Evolutionary conservation across 1,140 invertebrate genomes (phyloP).

Genomic region (Drosophila kanapiae): DNA sequence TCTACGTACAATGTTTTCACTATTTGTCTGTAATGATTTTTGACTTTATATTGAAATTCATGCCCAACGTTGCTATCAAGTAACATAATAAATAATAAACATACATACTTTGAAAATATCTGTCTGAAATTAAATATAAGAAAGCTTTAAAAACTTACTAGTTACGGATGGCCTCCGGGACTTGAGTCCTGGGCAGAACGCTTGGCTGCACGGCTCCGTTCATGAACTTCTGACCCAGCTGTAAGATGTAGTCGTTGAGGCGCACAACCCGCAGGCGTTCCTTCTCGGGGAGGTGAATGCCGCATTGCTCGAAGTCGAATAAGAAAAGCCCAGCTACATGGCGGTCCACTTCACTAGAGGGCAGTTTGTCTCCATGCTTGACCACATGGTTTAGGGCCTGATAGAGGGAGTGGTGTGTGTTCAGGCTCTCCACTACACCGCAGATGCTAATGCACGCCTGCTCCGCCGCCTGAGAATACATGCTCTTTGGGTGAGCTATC

Average conservation of each 20-base stretch:
- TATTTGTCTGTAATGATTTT: too few relatives aligned
- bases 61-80: neutral
- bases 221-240: constrained; percentile 95
- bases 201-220: constrained; percentile 90
- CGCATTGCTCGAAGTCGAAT: constrained; percentile 98
- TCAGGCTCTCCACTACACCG: constrained; percentile 96
- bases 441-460: constrained; percentile 94
- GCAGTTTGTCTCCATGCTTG: constrained; percentile 89
- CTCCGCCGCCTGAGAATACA: constrained; percentile 93
- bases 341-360: constrained; percentile 91
- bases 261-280: constrained; percentile 92
- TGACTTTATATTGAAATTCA: too few relatives aligned
- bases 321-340: constrained; percentile 96
- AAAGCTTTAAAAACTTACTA: constrained; percentile 87
- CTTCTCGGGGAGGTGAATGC: constrained; percentile 95
- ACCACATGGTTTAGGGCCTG: constrained; percentile 90
- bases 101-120: too few relatives aligned
- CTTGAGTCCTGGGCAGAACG: constrained; percentile 87
- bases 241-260: constrained; percentile 92
- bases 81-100: too few relatives aligned
- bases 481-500: constrained; percentile 93
- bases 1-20: too few relatives aligned
- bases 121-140: neutral
- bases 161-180: constrained; percentile 91
- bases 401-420: constrained; percentile 95